Conservation (phyloP, 1,140 invertebrate genomes). For the Grapholita molesta region DNA sequence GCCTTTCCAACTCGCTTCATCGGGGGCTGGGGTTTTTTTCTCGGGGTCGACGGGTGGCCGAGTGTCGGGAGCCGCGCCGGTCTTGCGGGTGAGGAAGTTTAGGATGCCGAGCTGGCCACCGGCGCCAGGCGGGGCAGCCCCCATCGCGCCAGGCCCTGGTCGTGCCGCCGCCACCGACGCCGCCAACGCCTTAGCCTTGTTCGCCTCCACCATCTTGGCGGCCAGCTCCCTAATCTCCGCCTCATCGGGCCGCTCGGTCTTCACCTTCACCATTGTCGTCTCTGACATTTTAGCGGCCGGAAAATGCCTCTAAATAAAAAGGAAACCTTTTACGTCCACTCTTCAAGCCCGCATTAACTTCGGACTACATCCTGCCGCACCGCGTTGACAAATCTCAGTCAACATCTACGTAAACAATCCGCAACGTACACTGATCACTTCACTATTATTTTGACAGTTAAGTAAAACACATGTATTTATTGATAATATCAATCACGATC, state of each 20-base stretch:
- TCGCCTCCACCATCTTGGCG: conserved; percentile 91
- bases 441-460: conserved; percentile 58
- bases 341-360: neutral
- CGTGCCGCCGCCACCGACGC: conserved; percentile 68
- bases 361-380: conserved; percentile 53
- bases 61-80: conserved; percentile 49
- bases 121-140: conserved; percentile 45
- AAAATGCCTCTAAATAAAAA: conserved; percentile 1
- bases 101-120: conserved; percentile 80
- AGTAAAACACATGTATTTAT: conserved; percentile 27
- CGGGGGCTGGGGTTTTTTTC: conserved; percentile 79
- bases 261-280: conserved; percentile 78
- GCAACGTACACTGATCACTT: conserved; percentile 52
- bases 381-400: conserved; percentile 34
- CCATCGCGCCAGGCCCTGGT: conserved; percentile 56
- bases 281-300: conserved; percentile 53
- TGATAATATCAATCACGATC: neutral
- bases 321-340: neutral
- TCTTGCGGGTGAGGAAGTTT: conserved; percentile 79
- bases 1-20: conserved; percentile 90
- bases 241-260: conserved; percentile 90
- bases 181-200: conserved; percentile 84
- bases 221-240: conserved; percentile 91
- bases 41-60: conserved; percentile 47
- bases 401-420: conserved; percentile 53